Base-by-base conservation (phyloP, 2,888 invertebrate genomes). In the Drymonia ruficornis region DNA sequence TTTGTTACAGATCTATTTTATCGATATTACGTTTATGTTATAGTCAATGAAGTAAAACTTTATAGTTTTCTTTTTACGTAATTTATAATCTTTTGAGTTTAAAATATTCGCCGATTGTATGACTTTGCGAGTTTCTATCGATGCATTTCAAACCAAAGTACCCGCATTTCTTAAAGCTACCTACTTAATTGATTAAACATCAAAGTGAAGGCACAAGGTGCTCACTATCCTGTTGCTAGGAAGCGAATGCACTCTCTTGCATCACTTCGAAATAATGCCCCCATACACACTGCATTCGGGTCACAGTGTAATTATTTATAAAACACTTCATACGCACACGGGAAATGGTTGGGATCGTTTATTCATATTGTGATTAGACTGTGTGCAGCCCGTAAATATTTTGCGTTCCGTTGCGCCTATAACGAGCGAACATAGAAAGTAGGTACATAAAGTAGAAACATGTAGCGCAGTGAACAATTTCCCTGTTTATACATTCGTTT, bases 301-400 rank as follows among this genome's bases (percentile, higher is more conserved):
- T 72, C 81, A 61, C 50, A 50, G 49, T 51, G 74, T 70, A 76
- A 84, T 84, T 89, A 89, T 88, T 89, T 84, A 89, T 89, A 87
- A 86, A 83, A 80, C 86, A 81, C 83, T 85, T 77, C 79, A 80
- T 70, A 63, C 65, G 56, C 66, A 72, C 76, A 34, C 13, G 31
- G 78, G 71, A 70, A 77, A 76, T 66, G 65, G 53, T 54, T 53
- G 15, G n/a, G 29, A 53, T 54, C 47, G 60, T 42, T 59, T 40
- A 67, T 66, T 70, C 65, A 63, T 70, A 63, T 70, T 70, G 59
- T 72, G 66, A 70, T 65, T 67, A 60, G 59, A 38, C 46, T 52
- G 50, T 47, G 40, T 18, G 28, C 12, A 43, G 23, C 40, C 31
- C 40, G 43, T 45, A 45, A 45, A 45, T 28, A 45, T 28, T 45